Evolutionary conservation across 2,113 vertebrate species (phyloP), one percentile per base, ranked within the genome.

Genomic region (Rostratula benghalensis): DNA sequence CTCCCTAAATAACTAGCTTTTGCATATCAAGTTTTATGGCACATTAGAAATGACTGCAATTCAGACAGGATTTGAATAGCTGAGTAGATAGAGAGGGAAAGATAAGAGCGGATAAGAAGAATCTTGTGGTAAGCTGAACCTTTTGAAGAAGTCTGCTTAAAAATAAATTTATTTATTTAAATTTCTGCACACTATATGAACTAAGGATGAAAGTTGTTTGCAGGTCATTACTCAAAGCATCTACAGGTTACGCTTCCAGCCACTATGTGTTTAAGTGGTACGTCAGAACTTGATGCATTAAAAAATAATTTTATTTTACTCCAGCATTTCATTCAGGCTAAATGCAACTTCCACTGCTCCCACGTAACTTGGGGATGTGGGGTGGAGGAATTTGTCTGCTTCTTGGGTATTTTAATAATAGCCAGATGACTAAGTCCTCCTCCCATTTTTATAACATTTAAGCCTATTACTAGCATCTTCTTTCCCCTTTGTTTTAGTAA

Each of bases 1-100:
- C 93, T 93, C 84, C 83, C 87, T 94, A 95, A 96, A 90, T 96
- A 96, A 85, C 94, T 57, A 79, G 78, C n/a, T 93, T 93, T 92
- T 86, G 30, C 79, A 45, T 83, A 96, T 93, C 75, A 90, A 61
- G n/a, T 94, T 93, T 87, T 90, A 93, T 64, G 85, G 71, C 90
- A 89, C 46, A 46, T 93, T 93, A 92, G 68, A 94, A 95, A 83
- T 65, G 17, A 92, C 90, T 59, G 91, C 56, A 94, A 87, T 79
- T 82, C 80, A 89, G 77, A 75, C 78, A 83, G 50, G 67, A 87
- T 71, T 89, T 95, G 89, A 95, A 95, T 83, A 91, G 24, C 70
- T 82, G 41, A 96, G 89, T 61, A 89, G 77, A 82, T 51, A 75
- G 46, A 86, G 9, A 57, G 13, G 27, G 39, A 64, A 69, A 87